phyloP scores from a whole-genome alignment of 2,888 invertebrate species.

The Amblyteles armatorius region DNA sequence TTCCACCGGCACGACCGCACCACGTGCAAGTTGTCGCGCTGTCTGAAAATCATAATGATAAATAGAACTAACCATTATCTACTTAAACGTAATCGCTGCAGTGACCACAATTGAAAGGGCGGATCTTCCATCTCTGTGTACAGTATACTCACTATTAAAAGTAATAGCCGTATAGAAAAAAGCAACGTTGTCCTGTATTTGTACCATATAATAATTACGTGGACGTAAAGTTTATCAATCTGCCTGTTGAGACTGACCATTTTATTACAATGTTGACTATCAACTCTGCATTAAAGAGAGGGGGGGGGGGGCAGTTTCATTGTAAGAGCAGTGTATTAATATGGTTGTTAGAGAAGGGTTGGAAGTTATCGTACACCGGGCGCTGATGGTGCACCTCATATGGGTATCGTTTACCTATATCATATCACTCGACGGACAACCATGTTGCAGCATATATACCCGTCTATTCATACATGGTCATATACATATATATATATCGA shows the following conservation, averaged over 20 bases:
- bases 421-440: slow-evolving; percentile 49
- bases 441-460: slow-evolving; percentile 18
- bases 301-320: not conserved
- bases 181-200: not conserved
- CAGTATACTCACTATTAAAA: too few relatives aligned
- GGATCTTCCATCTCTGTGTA: too few relatives aligned
- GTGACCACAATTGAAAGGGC: too few relatives aligned
- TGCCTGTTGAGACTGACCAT: not conserved
- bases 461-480: not conserved
- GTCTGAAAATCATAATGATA: slow-evolving; percentile 64
- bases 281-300: not conserved
- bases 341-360: slow-evolving; percentile 19
- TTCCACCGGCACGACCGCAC: slow-evolving; percentile 85
- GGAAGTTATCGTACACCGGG: slow-evolving; percentile 56
- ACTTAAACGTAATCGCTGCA: not conserved
- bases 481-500: not conserved
- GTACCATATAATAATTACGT: not conserved
- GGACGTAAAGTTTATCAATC: not conserved
- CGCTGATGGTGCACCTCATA: slow-evolving; percentile 61
- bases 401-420: slow-evolving; percentile 60
- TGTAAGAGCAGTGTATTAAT: not conserved
- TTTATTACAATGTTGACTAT: slow-evolving; percentile 14
- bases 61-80: not conserved
- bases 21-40: slow-evolving; percentile 77
- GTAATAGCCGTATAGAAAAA: too few relatives aligned